These are phyloP conservation scores for Poeciliopsis gracilis DNA, from an alignment of 2,797 vertebrate genomes.

Conservation along the genomic window DNA sequence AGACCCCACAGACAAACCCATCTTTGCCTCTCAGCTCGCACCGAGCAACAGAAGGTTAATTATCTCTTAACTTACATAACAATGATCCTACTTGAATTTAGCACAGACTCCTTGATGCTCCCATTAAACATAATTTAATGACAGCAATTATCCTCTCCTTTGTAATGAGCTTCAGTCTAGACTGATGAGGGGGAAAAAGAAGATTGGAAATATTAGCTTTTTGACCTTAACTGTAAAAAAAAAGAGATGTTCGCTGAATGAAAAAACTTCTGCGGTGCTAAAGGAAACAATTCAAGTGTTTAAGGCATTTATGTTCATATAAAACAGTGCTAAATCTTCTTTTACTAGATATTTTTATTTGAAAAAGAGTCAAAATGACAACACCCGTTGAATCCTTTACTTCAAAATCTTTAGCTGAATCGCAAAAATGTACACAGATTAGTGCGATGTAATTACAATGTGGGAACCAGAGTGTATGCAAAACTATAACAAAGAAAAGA, in stretches of 20 bases:
- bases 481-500: background rate
- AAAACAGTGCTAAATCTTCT: background rate
- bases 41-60: slow-evolving; percentile 11
- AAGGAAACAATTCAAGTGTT: background rate
- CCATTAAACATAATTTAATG: slow-evolving; percentile 31
- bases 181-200: slow-evolving; percentile 13
- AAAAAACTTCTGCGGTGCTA: background rate
- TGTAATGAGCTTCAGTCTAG: slow-evolving; percentile 35
- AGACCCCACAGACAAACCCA: background rate
- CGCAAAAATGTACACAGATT: background rate
- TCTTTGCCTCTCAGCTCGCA: background rate
- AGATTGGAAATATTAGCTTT: slow-evolving; percentile 6
- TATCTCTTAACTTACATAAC: slow-evolving; percentile 6
- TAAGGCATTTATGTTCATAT: background rate
- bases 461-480: background rate
- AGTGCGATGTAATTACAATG: background rate
- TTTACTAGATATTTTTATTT: background rate
- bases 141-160: slow-evolving; percentile 42
- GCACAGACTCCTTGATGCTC: slow-evolving; percentile 20
- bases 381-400: background rate
- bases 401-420: background rate
- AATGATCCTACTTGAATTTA: slow-evolving; percentile 36
- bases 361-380: background rate
- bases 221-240: background rate
- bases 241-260: background rate